Base-by-base conservation (phyloP, 2,113 vertebrate genomes). In the Callorhinus ursinus region DNA sequence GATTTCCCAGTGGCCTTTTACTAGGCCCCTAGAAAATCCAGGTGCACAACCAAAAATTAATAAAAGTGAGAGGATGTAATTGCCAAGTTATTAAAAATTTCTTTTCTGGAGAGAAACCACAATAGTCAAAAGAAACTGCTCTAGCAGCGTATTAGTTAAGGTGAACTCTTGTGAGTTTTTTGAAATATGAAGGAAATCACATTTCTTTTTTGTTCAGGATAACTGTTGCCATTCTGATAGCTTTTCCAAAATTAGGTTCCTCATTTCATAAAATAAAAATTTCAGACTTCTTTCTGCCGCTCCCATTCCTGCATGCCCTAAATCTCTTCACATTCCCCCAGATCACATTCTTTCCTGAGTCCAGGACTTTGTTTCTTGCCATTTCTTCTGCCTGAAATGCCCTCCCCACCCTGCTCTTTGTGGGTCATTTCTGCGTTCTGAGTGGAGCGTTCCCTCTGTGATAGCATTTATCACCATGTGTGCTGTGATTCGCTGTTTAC, bases 1-100 rank as follows among this genome's bases (percentile, higher is more conserved):
- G 2, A 72, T 85, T 93, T 65, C 18, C 33, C 93, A 13, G 4
- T 57, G 74, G 49, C 69, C 84, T 96, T 97, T 89, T 53, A 61
- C 11, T 39, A 90, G 87, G 22, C 36, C 61, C 31, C n/a, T 88
- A 28, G 53, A 95, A 96, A 87, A 91, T 71, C 53, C 90, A 97
- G 87, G 69, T 97, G 51, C 63, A 67, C 24, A 95, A 81, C 51
- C 90, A 67, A 86, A 95, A 90, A 83, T 77, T 96, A 95, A 92
- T 96, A 61, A 55, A 65, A 92, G 31, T 36, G 42, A 69, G 80
- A 90, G 84, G 42, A 63, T 46, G 12, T 92, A 71, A 96, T 96
- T 96, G 72, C 92, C 51, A 77, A 5, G 59, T 33, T 96, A 57
- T 90, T 76, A 87, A 81, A n/a, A 28, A 11, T 74, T 84, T 74